phyloP scores from a whole-genome alignment of 2,113 vertebrate species.

The Dasypus novemcinctus region DNA sequence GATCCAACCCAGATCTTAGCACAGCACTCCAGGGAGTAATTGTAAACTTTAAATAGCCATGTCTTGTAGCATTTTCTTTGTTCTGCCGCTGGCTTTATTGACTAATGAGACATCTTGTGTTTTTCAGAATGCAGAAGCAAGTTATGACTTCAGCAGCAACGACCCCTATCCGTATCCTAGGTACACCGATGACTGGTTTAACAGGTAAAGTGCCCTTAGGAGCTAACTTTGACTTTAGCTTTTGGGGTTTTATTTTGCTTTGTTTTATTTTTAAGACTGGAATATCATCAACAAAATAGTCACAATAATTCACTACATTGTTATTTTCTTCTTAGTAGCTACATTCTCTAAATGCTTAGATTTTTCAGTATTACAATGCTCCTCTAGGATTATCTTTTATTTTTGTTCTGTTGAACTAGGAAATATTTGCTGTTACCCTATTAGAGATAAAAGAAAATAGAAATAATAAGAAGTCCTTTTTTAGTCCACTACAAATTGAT shows the following conservation, averaged over 20 bases:
- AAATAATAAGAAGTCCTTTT: slow-evolving; percentile 22
- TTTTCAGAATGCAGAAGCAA: slow-evolving; percentile 98
- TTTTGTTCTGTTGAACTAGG: neutral
- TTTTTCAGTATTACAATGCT: neutral
- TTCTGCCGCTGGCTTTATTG: neutral
- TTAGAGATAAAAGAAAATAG: neutral
- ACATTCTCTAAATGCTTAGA: neutral
- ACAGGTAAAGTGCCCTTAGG: slow-evolving; percentile 88
- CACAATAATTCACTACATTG: neutral
- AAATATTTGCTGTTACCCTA: slow-evolving; percentile 26
- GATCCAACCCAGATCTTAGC: neutral
- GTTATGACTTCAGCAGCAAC: slow-evolving; percentile 99
- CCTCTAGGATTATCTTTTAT: neutral
- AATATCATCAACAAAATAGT: neutral
- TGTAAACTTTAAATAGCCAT: neutral
- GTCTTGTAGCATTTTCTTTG: neutral
- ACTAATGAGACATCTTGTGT: slow-evolving; percentile 69
- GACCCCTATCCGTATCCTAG: slow-evolving; percentile 97
- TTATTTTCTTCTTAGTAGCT: neutral
- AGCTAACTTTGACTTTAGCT: neutral
- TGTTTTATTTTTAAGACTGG: neutral
- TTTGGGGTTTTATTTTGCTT: neutral
- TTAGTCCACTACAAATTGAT: neutral
- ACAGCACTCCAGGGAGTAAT: neutral
- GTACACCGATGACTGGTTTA: slow-evolving; percentile 99